A percentile compares a stretch with the other conserved stretches of the same genome.
Evolutionary conservation across 2,113 vertebrate species (phyloP).

Genomic region (Python bivittatus): DNA sequence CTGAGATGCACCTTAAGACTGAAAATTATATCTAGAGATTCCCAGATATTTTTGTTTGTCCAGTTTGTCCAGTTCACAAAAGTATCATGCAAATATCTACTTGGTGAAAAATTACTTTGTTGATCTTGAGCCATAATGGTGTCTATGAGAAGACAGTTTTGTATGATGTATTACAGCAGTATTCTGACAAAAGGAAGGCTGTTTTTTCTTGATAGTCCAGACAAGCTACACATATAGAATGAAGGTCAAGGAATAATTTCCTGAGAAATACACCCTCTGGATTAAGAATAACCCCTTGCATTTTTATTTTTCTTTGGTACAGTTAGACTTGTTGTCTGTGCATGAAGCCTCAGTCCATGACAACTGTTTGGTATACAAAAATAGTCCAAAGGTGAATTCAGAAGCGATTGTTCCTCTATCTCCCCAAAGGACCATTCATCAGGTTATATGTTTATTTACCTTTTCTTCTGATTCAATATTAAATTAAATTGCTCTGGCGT

Average conservation of each 20-base stretch:
- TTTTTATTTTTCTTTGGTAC: slow-evolving; percentile 11
- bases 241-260: neutral
- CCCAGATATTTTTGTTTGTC: neutral
- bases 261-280: neutral
- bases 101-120: neutral
- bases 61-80: neutral
- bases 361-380: slow-evolving; percentile 56
- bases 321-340: slow-evolving; percentile 65
- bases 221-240: neutral
- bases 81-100: neutral
- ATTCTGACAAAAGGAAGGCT: neutral
- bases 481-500: neutral
- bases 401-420: slow-evolving; percentile 66
- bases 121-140: neutral
- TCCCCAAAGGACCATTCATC: slow-evolving; percentile 57
- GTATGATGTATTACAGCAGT: neutral
- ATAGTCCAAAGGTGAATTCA: slow-evolving; percentile 56
- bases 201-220: neutral
- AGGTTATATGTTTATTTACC: slow-evolving; percentile 56
- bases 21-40: neutral
- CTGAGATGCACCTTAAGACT: neutral
- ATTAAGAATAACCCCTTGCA: neutral
- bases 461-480: slow-evolving; percentile 16
- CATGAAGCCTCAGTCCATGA: slow-evolving; percentile 52
- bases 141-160: neutral